Evolutionary conservation across 2,113 vertebrate genomes (phyloP).

Genomic region (Promerops cafer): DNA sequence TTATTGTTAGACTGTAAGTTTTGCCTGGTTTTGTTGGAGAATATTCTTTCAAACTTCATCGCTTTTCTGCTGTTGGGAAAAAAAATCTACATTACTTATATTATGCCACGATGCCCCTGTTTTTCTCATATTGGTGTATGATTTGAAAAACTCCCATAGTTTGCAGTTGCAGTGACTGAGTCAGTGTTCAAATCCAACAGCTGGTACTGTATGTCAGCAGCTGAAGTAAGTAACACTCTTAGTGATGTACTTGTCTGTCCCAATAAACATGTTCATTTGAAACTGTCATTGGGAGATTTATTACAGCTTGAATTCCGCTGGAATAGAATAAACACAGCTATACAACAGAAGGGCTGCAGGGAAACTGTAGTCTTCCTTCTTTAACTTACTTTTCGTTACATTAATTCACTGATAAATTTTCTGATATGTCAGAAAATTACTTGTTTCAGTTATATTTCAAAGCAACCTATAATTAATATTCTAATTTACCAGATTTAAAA

Average conservation of each 20-base stretch:
- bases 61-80: neutral
- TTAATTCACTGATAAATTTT: neutral
- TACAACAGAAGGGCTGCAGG: neutral
- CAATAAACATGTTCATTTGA: slow-evolving; percentile 68
- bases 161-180: slow-evolving; percentile 41
- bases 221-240: slow-evolving; percentile 66
- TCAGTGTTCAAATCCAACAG: slow-evolving; percentile 61
- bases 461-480: neutral
- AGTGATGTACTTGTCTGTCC: slow-evolving; percentile 69
- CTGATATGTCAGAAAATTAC: neutral
- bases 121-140: neutral
- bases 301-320: slow-evolving; percentile 34
- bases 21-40: rapidly evolving
- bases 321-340: neutral
- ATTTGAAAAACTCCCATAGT: slow-evolving; percentile 48
- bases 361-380: neutral
- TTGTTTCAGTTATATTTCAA: neutral
- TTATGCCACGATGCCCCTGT: neutral
- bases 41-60: neutral
- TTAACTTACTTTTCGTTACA: neutral
- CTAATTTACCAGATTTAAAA: neutral
- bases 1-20: neutral
- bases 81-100: neutral
- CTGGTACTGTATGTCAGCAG: slow-evolving; percentile 56
- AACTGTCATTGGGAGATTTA: slow-evolving; percentile 69